Percentiles rank a stretch among this genome's conserved stretches.
Conservation (phyloP, 2,888 invertebrate genomes). For the Morinoia aosen region DNA sequence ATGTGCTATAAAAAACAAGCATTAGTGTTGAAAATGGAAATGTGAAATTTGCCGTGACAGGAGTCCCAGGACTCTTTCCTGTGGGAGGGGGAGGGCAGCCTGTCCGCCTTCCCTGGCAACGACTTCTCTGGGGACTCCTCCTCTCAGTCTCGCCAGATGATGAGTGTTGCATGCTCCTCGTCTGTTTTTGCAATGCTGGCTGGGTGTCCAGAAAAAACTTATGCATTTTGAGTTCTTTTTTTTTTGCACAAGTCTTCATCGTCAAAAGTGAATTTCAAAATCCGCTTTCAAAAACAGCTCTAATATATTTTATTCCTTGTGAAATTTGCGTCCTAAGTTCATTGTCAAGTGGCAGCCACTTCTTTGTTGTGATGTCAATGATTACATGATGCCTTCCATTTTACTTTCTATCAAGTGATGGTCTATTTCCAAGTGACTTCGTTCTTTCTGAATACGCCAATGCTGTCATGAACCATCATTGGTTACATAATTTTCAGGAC, state of each 20-base stretch:
- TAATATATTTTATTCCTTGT: too few relatives aligned
- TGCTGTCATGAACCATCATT: background rate
- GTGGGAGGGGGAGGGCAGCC: constrained; percentile 66
- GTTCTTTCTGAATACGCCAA: background rate
- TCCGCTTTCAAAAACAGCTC: too few relatives aligned
- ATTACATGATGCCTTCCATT: background rate
- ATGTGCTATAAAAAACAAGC: too few relatives aligned
- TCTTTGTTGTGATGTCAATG: too few relatives aligned
- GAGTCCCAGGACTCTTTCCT: constrained; percentile 66
- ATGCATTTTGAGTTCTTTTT: too few relatives aligned
- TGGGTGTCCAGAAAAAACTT: background rate
- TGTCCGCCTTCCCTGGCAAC: constrained; percentile 64
- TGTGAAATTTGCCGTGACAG: background rate
- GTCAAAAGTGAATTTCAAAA: too few relatives aligned
- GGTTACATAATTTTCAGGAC: background rate
- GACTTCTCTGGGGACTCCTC: constrained; percentile 59
- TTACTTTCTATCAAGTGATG: background rate
- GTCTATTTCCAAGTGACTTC: background rate
- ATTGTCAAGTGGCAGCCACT: too few relatives aligned
- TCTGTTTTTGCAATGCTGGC: background rate
- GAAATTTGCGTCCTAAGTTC: too few relatives aligned
- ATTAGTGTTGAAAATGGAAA: too few relatives aligned
- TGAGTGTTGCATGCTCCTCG: constrained; percentile 59
- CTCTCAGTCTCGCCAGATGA: constrained; percentile 64
- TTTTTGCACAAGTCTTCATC: too few relatives aligned